Evolutionary conservation across 64 coral and sea anemone species (phyloP), one percentile per base, ranked within the genome.

Genomic region (Acropora yongei): DNA sequence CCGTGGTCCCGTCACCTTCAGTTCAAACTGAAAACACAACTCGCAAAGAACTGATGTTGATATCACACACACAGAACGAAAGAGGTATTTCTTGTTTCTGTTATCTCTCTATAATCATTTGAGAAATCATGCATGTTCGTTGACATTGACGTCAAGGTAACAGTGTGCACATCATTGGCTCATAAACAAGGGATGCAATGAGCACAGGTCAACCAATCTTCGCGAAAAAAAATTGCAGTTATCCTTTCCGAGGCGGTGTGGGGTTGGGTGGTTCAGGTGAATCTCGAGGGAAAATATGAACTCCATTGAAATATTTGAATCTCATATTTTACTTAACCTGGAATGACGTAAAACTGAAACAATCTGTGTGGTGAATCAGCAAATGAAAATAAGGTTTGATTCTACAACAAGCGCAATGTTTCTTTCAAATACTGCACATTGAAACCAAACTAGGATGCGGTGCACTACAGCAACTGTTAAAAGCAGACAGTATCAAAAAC

Each of bases 81-180:
- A 45, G n/a, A 47, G 10, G 1, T 82, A 82, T 67, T 83, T 46
- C 11, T 83, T 63, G 14, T 68, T 19, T 4, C 41, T 63, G 2
- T 2, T 63, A 13, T 14, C 16, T 63, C 1, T 55, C 3, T 1
- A 10, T 55, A 55, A 55, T 7, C 1, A 55, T 55, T 55, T 55
- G 51, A 10, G 11, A 10, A 11, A 63, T 7, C 16, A 13, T 12
- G 11, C 60, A 0, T 11, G 2, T 13, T 7, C 3, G 82, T 72
- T 85, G 57, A 67, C 43, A 30, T 85, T 85, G 82, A 85, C 82
- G 82, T 85, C 82, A 85, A 85, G 82, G 82, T 46, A 85, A 85
- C 82, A 65, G 61, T 11, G 82, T 8, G 68, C 44, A 71, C 60
- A 61, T 49, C 16, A 85, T 85, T 85, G 82, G 82, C 46, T 49